These are phyloP conservation scores for Xerus inauris DNA, from an alignment of 2,113 vertebrate species.

Conservation along the genomic window DNA sequence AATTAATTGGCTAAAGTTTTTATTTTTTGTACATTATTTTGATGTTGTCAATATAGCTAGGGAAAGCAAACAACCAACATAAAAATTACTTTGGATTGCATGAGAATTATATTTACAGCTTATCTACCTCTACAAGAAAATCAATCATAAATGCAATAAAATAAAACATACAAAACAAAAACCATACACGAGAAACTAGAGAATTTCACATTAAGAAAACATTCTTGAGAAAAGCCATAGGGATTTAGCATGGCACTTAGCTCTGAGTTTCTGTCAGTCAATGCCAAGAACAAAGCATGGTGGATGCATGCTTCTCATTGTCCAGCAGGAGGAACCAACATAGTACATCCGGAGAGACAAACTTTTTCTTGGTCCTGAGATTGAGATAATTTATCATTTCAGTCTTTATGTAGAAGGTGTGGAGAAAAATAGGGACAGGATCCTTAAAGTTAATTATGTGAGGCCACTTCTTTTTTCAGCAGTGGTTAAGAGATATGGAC, in stretches of 20 bases:
- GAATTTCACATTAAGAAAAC: neutral
- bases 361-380: neutral
- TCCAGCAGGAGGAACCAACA: neutral
- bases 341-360: neutral
- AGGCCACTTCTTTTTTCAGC: neutral
- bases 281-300: neutral
- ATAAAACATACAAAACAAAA: neutral
- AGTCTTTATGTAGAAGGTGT: neutral
- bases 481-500: neutral
- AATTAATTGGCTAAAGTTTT: neutral
- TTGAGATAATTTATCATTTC: neutral
- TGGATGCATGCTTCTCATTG: neutral
- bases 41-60: neutral
- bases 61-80: conserved; percentile 20
- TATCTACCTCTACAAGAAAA: neutral
- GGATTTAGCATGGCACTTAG: neutral
- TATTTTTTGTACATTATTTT: conserved; percentile 35
- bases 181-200: neutral
- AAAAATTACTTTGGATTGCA: neutral
- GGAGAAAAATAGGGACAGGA: neutral
- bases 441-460: neutral
- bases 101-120: neutral
- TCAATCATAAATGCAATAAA: neutral
- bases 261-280: neutral
- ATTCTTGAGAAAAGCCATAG: neutral